Percentiles rank a stretch among this genome's conserved stretches.
Evolutionary conservation across 2,888 invertebrate genomes (phyloP).

Genomic region (Uloborus plumipes): DNA sequence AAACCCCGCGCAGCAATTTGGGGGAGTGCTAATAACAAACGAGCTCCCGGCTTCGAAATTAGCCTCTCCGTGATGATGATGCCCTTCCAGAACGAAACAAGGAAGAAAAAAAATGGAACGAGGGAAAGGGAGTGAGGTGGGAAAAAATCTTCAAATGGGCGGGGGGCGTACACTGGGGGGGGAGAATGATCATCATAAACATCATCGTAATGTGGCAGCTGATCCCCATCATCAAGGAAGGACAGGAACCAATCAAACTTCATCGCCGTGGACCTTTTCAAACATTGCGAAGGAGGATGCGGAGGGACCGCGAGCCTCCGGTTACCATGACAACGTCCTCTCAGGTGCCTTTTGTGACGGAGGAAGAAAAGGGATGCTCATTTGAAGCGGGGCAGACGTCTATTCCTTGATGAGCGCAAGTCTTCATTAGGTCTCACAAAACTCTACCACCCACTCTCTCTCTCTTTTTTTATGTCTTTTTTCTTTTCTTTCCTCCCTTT

Average conservation of each 20-base stretch:
- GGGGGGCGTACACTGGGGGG: background rate
- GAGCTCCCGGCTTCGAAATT: conserved; percentile 53
- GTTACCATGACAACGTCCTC: conserved; percentile 60
- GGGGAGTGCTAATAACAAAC: conserved; percentile 55
- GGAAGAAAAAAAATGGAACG: conserved; percentile 15
- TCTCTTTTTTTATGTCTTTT: conserved; percentile 34
- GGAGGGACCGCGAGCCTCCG: conserved; percentile 38
- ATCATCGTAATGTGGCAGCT: conserved; percentile 64
- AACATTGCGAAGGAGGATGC: conserved; percentile 33
- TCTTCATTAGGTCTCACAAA: conserved; percentile 58
- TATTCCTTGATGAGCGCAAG: conserved; percentile 52
- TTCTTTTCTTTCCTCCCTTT: conserved; percentile 23
- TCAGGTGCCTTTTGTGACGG: conserved; percentile 58
- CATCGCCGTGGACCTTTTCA: conserved; percentile 63
- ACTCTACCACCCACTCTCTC: conserved; percentile 19
- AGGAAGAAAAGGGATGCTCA: conserved; percentile 53
- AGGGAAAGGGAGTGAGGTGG: background rate
- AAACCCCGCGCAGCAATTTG: conserved; percentile 23
- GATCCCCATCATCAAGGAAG: conserved; percentile 60
- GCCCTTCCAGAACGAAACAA: conserved; percentile 51
- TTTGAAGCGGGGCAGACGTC: conserved; percentile 55
- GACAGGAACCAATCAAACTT: conserved; percentile 64
- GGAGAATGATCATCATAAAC: conserved; percentile 62
- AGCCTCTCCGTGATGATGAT: conserved; percentile 47
- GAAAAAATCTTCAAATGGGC: conserved; percentile 5